Percentiles rank a stretch among this genome's conserved stretches.
Evolutionary conservation across 2,797 vertebrate genomes (phyloP).

Genomic region (Petrocephalus sullivani): DNA sequence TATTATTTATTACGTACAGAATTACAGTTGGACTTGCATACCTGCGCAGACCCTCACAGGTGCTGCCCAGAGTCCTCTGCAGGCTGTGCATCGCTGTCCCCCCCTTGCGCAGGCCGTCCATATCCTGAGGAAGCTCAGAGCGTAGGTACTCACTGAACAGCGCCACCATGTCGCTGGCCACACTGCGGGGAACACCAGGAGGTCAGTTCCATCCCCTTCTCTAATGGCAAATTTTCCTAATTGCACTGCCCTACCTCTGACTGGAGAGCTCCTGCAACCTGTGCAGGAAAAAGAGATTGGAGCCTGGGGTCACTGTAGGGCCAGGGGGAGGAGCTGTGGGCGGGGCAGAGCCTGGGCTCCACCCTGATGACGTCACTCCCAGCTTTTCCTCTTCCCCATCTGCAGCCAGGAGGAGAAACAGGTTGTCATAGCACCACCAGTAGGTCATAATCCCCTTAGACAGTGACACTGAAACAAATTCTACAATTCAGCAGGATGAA

Average conservation of each 20-base stretch:
- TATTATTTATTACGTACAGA: neutral
- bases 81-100: slow-evolving; percentile 59
- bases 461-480: neutral
- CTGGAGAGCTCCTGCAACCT: slow-evolving; percentile 61
- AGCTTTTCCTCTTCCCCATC: slow-evolving; percentile 67
- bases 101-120: slow-evolving; percentile 66
- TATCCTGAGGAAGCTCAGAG: slow-evolving; percentile 63
- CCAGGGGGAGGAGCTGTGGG: slow-evolving; percentile 34
- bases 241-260: slow-evolving; percentile 47
- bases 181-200: slow-evolving; percentile 38
- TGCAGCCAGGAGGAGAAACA: slow-evolving; percentile 34
- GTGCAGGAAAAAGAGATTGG: slow-evolving; percentile 54
- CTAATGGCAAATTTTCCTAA: neutral
- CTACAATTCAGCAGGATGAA: neutral
- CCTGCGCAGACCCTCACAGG: slow-evolving; percentile 67
- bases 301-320: slow-evolving; percentile 39
- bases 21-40: slow-evolving; percentile 25
- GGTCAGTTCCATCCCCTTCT: neutral
- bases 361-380: slow-evolving; percentile 14
- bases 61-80: slow-evolving; percentile 54
- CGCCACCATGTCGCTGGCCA: slow-evolving; percentile 54
- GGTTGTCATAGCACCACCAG: slow-evolving; percentile 2
- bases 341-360: slow-evolving; percentile 27
- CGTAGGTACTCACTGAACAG: slow-evolving; percentile 67
- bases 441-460: neutral